A percentile compares a stretch with the other conserved stretches of the same genome.
phyloP scores from a whole-genome alignment of 2,888 invertebrate genomes.

The Ectropis crepuscularia region DNA sequence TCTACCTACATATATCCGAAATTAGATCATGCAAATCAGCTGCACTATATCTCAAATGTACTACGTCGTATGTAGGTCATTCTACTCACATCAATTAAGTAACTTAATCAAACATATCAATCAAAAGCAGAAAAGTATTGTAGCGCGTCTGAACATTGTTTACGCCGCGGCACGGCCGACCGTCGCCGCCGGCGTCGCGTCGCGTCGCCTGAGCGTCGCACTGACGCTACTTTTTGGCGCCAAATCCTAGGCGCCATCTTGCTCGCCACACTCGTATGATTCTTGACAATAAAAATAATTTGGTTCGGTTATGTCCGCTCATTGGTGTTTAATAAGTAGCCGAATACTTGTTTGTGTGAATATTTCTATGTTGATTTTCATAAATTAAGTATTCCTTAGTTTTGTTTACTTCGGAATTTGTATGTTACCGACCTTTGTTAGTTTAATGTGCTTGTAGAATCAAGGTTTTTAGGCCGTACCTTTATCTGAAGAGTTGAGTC shows the following conservation, averaged over 20 bases:
- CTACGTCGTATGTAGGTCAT: neutral
- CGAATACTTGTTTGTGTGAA: constrained; percentile 34
- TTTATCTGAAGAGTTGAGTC: too few relatives aligned
- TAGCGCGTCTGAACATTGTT: constrained; percentile 50
- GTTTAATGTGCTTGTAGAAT: neutral
- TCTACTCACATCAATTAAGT: constrained; percentile 20
- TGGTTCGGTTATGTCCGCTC: constrained; percentile 53
- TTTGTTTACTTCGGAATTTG: constrained; percentile 25
- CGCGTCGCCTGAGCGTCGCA: constrained; percentile 51
- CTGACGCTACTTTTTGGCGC: constrained; percentile 69
- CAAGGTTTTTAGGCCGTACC: too few relatives aligned
- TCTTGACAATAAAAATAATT: constrained; percentile 75
- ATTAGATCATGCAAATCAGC: too few relatives aligned
- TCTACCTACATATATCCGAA: too few relatives aligned
- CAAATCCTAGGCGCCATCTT: constrained; percentile 50
- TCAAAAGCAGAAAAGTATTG: constrained; percentile 54
- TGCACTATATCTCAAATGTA: too few relatives aligned
- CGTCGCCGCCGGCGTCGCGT: constrained; percentile 46
- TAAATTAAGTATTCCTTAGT: constrained; percentile 37
- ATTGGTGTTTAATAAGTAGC: constrained; percentile 53
- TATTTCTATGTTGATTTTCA: constrained; percentile 32
- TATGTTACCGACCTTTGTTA: neutral
- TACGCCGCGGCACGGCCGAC: constrained; percentile 46
- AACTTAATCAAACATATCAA: constrained; percentile 45
- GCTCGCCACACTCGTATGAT: constrained; percentile 69